Base-by-base conservation (phyloP, 1,140 invertebrate species). In the Calliopsis andreniformis region DNA sequence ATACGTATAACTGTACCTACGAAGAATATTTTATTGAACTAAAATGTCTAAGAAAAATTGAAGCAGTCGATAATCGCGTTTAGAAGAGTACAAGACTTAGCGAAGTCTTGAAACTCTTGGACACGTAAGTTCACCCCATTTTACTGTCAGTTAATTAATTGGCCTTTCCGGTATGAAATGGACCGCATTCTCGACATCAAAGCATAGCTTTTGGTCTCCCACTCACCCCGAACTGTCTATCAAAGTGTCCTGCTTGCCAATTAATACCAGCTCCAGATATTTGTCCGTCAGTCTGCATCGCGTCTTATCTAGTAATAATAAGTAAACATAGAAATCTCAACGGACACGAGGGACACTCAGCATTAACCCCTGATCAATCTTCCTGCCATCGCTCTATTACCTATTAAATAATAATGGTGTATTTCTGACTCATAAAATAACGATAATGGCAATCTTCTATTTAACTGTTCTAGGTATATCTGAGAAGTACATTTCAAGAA, bases 251-350 rank as follows among this genome's bases (percentile, higher is more conserved):
- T 85, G 83, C 82, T 79, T 87, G 83, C 87, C 87, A 89, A 89
- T 89, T 89, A 89, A 89, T 89, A 88, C 85, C 82, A 84, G 86
- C 82, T 85, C 84, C 81, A 76, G 88, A 77, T 89, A 78, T 88
- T 87, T 88, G 81, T 85, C 78, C 82, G 59, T 69, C 82, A 77
- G 78, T 85, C 83, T 76, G 67, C 62, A 23, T 63, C 59, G 56
- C 73, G 80, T 89, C 87, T 89, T 89, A 89, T 89, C 86, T 87
- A 78, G 79, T 89, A 87, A 89, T 89, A 89, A 85, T 86, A 80
- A 89, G 86, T 84, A 89, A 89, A 89, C 76, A 89, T 78, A 43
- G 64, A 82, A 67, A 79, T 83, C 70, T 73, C 47, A 12, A 28
- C 20, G 51, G 39, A 10, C 64, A 16, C 14, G 3, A 7, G 16